Base-by-base conservation (phyloP, 2,113 vertebrate species). In the Apteryx owenii region DNA sequence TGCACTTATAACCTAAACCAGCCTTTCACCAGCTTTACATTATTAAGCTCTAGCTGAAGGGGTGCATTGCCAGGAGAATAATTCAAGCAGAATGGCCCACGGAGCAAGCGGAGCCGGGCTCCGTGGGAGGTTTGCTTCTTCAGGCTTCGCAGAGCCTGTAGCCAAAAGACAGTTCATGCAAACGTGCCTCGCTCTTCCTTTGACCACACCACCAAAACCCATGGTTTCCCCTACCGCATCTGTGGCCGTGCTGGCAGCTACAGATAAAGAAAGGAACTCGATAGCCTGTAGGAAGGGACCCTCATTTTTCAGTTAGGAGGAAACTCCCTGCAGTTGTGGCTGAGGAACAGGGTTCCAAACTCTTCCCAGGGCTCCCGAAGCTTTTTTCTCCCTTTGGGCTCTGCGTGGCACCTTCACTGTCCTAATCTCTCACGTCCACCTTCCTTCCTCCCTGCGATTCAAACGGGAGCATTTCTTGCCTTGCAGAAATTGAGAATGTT, bases 211-310 rank as follows among this genome's bases (percentile, higher is more conserved):
- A 93, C 93, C 82, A 95, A 95, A 97, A 81, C 88, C 96, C 83
- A 48, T 91, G 72, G 80, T 53, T 97, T 97, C 93, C 96, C 94
- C 88, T 95, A 81, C 94, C 88, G 2, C 93, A 90, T 97, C 91
- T 91, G 94, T 93, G 96, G 96, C 96, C 94, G 3, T 69, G 61
- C 93, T 96, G 96, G 91, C 85, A 96, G 88, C 91, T 84, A 25
- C 51, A 97, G 96, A 97, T 96, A 96, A 96, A 94, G 85, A 29
- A 88, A 38, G 40, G 28, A 90, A 88, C 64, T 26, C 28, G 72
- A 82, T 1, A 64, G 64, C 69, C 89, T 95, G 0, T 5, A 1
- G 1, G 29, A 56, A 88, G 64, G 82, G 46, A 91, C 94, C 80
- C 88, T 92, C 42, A 1, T 86, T 60, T n/a, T 94, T 93, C 97